Base-by-base conservation (phyloP, 1,140 invertebrate species). In the Phenacoccus solenopsis region DNA sequence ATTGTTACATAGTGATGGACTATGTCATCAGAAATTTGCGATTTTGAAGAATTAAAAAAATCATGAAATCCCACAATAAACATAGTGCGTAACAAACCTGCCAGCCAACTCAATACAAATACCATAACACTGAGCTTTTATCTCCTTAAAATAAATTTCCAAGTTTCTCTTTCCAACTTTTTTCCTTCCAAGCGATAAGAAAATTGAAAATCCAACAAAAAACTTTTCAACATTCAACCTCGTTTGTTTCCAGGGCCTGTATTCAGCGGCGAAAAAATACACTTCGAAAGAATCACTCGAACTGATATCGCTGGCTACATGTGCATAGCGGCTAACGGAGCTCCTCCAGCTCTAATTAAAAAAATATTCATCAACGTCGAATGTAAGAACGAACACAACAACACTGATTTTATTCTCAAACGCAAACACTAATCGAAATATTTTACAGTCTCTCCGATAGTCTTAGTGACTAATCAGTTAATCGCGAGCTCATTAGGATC, bases 381-480 rank as follows among this genome's bases (percentile, higher is more conserved):
- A 25, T 64, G 59, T 64, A 64, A 64, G 20, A 24, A 5, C 16
- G 3, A 38, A 38, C n/a, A 10, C 9, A 38, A n/a, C n/a, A n/a
- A n/a, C n/a, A n/a, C n/a, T n/a, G n/a, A n/a, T n/a, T n/a, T n/a
- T n/a, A n/a, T n/a, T n/a, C n/a, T n/a, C n/a, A n/a, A n/a, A n/a
- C n/a, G n/a, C n/a, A n/a, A n/a, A n/a, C n/a, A n/a, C n/a, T n/a
- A n/a, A n/a, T n/a, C n/a, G n/a, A n/a, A n/a, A 1, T 69, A 1
- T 67, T 70, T 73, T 74, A 1, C 81, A 95, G 91, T 95, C 81
- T 89, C 89, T 1, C 92, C 92, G 27, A 92, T 93, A 88, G 93
- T 94, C 75, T 93, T 90, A 86, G 90, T 92, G 69, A 90, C 90
- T 70, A 94, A 94, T 83, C 91, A 94, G 80, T 81, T 94, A 79